Percentiles rank a stretch among this genome's conserved stretches.
Conservation (phyloP, 2,113 vertebrate genomes). For the Raphicerus campestris region DNA sequence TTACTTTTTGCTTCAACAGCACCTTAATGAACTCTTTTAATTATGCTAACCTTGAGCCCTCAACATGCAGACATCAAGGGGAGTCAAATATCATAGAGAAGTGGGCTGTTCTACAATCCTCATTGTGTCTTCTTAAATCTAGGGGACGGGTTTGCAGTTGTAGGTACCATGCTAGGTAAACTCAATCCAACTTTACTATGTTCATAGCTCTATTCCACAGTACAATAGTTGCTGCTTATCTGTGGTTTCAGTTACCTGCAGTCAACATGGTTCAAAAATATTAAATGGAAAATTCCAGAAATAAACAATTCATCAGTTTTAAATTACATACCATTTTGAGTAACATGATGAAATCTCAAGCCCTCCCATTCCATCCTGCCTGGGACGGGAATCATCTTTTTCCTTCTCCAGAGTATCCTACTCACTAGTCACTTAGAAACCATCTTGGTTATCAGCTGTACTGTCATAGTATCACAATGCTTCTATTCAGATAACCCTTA, state of each 20-base stretch:
- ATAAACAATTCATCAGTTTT: not conserved
- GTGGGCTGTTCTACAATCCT: not conserved
- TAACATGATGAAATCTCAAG: not conserved
- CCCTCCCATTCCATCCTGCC: not conserved
- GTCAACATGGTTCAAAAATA: not conserved
- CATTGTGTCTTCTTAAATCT: not conserved
- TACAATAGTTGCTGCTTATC: not conserved
- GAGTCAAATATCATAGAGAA: not conserved
- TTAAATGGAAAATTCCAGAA: not conserved
- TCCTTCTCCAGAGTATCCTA: not conserved
- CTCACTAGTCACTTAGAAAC: not conserved
- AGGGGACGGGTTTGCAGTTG: not conserved
- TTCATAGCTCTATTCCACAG: not conserved
- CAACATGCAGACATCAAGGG: not conserved
- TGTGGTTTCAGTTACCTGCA: not conserved
- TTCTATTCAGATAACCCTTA: not conserved
- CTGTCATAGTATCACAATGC: not conserved
- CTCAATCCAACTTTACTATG: rapidly evolving
- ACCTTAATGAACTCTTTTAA: not conserved
- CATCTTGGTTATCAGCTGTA: not conserved
- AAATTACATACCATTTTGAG: not conserved
- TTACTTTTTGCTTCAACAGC: not conserved
- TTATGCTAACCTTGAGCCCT: not conserved
- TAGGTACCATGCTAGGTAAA: not conserved
- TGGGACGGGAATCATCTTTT: not conserved